phyloP scores from a whole-genome alignment of 2,888 invertebrate species.

The Cosmia pyralina region DNA sequence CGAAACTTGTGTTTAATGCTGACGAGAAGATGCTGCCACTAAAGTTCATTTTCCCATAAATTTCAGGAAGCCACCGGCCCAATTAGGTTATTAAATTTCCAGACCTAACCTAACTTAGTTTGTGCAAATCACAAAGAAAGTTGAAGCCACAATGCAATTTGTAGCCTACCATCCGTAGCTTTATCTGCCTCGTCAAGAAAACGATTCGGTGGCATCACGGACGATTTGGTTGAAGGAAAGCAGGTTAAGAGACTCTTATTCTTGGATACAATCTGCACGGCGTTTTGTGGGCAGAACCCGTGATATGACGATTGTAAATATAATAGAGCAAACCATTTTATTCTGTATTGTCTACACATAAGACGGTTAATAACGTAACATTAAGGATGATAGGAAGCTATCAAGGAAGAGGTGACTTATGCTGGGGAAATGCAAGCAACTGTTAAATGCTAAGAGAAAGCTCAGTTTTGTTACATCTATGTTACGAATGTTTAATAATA shows the following conservation, averaged over 20 bases:
- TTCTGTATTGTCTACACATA: conserved; percentile 33
- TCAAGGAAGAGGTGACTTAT: conserved; percentile 22
- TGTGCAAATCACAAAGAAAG: conserved; percentile 75
- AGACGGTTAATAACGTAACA: conserved; percentile 16
- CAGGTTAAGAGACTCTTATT: conserved; percentile 69
- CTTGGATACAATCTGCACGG: conserved; percentile 46
- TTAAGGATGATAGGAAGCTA: conserved; percentile 18
- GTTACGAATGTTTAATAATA: conserved; percentile 31
- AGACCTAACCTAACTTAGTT: conserved; percentile 71
- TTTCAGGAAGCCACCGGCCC: conserved; percentile 10
- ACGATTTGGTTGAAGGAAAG: conserved; percentile 75
- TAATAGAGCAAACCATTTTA: conserved; percentile 22
- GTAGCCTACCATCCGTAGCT: conserved; percentile 76
- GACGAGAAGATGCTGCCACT: background rate
- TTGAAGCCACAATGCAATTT: conserved; percentile 76
- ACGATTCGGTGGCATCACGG: conserved; percentile 69
- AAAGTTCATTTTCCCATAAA: background rate
- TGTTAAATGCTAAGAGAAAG: conserved; percentile 49
- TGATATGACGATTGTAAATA: conserved; percentile 31
- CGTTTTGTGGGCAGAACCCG: conserved; percentile 31
- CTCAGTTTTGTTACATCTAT: conserved; percentile 14
- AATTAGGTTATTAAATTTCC: conserved; percentile 63
- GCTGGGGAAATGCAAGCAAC: conserved; percentile 25
- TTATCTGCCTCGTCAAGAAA: conserved; percentile 69
- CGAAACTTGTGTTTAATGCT: background rate